Evolutionary conservation across 2,113 vertebrate genomes (phyloP).

Genomic region (Corydoras sp.): DNA sequence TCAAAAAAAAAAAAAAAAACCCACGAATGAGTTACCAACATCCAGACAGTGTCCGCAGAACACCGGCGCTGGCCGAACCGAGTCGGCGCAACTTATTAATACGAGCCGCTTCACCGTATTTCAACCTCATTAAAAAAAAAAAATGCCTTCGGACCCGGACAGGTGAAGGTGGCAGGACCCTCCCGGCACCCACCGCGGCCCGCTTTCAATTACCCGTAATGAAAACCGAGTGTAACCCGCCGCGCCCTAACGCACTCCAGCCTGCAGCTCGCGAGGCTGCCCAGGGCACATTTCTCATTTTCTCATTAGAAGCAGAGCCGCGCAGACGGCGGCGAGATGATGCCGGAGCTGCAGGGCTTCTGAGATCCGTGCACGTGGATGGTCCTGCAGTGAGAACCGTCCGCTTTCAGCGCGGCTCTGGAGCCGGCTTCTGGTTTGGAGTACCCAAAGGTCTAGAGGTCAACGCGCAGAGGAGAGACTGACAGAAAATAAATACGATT

Average conservation of each 20-base stretch:
- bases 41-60: background rate
- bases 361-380: constrained; percentile 22
- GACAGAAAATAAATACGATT: background rate
- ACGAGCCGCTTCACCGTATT: constrained; percentile 27
- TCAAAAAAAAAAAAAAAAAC: constrained; percentile 16
- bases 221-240: constrained; percentile 40
- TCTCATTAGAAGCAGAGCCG: constrained; percentile 39
- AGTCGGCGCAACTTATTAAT: constrained; percentile 24
- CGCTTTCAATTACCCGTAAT: constrained; percentile 45
- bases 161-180: constrained; percentile 43
- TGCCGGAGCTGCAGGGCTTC: constrained; percentile 8
- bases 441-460: constrained; percentile 1
- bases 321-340: constrained; percentile 25
- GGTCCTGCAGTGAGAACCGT: constrained; percentile 7
- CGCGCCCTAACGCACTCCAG: constrained; percentile 31
- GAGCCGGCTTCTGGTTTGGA: constrained; percentile 15
- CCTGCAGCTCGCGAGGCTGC: constrained; percentile 23
- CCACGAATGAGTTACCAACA: constrained; percentile 18
- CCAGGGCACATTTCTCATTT: constrained; percentile 40
- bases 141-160: constrained; percentile 25
- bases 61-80: background rate
- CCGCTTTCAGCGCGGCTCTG: background rate
- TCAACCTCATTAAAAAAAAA: constrained; percentile 32
- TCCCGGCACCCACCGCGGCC: constrained; percentile 24
- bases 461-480: background rate